A percentile compares a stretch with the other conserved stretches of the same genome.
phyloP scores from a whole-genome alignment of 2,888 invertebrate genomes.

The Acronicta aceris region DNA sequence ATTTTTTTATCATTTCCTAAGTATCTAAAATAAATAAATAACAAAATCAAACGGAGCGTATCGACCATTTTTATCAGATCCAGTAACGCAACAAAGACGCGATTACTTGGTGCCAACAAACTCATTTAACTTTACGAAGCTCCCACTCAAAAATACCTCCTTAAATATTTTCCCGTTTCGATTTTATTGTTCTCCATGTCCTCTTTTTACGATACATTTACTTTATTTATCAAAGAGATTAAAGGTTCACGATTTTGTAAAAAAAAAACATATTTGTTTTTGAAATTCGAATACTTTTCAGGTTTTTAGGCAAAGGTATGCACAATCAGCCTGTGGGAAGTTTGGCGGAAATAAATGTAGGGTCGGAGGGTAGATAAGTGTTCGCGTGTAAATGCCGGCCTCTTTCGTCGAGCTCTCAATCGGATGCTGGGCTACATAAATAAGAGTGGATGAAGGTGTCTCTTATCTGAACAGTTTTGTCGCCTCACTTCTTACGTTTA shows the following conservation, averaged over 20 bases:
- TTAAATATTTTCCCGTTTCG: slow-evolving; percentile 80
- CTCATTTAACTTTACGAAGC: slow-evolving; percentile 87
- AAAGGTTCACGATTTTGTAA: slow-evolving; percentile 57
- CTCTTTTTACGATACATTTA: slow-evolving; percentile 82
- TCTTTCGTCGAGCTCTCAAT: slow-evolving; percentile 80
- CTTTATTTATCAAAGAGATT: slow-evolving; percentile 81
- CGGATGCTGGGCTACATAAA: slow-evolving; percentile 87
- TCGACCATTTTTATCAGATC: slow-evolving; percentile 81
- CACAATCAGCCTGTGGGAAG: slow-evolving; percentile 76
- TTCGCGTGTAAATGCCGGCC: slow-evolving; percentile 79
- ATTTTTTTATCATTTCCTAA: slow-evolving; percentile 21
- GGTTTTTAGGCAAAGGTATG: slow-evolving; percentile 59
- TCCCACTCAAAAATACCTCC: slow-evolving; percentile 75
- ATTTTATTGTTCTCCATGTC: slow-evolving; percentile 82
- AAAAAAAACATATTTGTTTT: slow-evolving; percentile 9
- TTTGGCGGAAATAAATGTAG: slow-evolving; percentile 85
- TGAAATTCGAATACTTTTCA: slow-evolving; percentile 14
- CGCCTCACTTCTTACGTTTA: slow-evolving; percentile 74
- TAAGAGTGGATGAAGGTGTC: slow-evolving; percentile 82
- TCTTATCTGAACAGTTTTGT: slow-evolving; percentile 77
- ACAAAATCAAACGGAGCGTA: slow-evolving; percentile 63
- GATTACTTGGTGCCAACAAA: slow-evolving; percentile 82
- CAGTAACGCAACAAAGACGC: slow-evolving; percentile 78
- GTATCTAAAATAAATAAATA: slow-evolving; percentile 49
- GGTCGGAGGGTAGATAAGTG: slow-evolving; percentile 85